A percentile compares a stretch with the other conserved stretches of the same genome.
phyloP scores from a whole-genome alignment of 1,140 invertebrate species.

The Zaprionus ghesquierei region DNA sequence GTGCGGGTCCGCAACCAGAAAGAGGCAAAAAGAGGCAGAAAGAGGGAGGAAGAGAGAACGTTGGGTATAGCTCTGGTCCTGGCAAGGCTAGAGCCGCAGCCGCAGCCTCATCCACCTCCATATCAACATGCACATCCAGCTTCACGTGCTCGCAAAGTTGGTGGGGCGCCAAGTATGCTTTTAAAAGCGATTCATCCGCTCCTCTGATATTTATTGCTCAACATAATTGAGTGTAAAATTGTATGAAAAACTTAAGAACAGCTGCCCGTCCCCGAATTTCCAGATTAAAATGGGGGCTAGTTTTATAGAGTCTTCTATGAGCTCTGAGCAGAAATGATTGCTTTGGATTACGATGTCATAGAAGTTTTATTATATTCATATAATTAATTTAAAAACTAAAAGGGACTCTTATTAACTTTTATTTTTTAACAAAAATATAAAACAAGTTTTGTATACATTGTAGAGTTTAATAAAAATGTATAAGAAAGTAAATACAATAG shows the following conservation, averaged over 20 bases:
- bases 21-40: no score
- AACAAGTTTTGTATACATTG: no score
- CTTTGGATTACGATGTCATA: no score
- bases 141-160: slow-evolving; percentile 14
- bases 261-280: slow-evolving; percentile 6
- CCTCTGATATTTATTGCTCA: slow-evolving; percentile 66
- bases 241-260: slow-evolving; percentile 32
- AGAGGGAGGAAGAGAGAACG: no score
- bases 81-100: neutral
- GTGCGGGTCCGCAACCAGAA: slow-evolving; percentile 43
- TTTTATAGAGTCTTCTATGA: neutral
- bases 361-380: no score
- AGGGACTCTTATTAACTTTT: no score
- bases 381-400: no score
- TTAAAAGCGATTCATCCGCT: slow-evolving; percentile 76
- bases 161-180: slow-evolving; percentile 67
- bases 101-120: slow-evolving; percentile 4
- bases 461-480: no score
- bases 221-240: slow-evolving; percentile 78
- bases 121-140: slow-evolving; percentile 4
- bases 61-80: slow-evolving; percentile 25
- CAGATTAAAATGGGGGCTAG: neutral
- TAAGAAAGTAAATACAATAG: no score
- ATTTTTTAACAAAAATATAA: no score
- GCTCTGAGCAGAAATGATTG: no score